A percentile compares a stretch with the other conserved stretches of the same genome.
Evolutionary conservation across 1,140 invertebrate species (phyloP).

Genomic region (Paracyclopina nana): DNA sequence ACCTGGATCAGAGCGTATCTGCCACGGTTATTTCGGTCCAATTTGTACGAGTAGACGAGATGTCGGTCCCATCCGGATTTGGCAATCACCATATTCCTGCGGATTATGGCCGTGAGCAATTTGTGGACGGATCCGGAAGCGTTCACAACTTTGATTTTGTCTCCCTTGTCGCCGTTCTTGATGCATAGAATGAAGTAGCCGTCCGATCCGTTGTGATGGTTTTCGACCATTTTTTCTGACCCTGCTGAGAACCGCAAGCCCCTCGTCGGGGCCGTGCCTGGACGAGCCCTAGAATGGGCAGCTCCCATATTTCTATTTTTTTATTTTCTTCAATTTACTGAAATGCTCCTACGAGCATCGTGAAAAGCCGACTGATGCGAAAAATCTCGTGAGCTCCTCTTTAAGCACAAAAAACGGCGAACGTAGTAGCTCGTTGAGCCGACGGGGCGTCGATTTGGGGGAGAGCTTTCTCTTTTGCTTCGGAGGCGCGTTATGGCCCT

Average conservation of each 20-base stretch:
- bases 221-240: no score
- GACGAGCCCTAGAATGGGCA: slow-evolving; percentile 8
- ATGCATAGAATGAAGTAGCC: slow-evolving; percentile 10
- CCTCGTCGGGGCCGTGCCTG: slow-evolving; percentile 4
- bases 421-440: no score
- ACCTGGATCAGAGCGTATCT: slow-evolving; percentile 3
- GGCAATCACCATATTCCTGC: slow-evolving; percentile 2
- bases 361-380: no score
- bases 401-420: no score
- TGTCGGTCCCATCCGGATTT: slow-evolving; percentile 9
- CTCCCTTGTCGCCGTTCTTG: background rate
- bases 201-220: no score
- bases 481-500: no score
- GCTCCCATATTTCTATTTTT: slow-evolving; percentile 2
- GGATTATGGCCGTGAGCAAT: background rate
- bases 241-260: no score
- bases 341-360: background rate
- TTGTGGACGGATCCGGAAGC: background rate
- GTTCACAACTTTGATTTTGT: slow-evolving; percentile 12
- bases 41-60: background rate
- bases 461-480: no score
- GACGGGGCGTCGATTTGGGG: no score
- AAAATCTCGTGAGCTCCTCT: no score
- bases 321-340: background rate
- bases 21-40: background rate